These are phyloP conservation scores for Bryconaethiops microstoma DNA, from an alignment of 2,797 vertebrate genomes.

Conservation along the genomic window DNA sequence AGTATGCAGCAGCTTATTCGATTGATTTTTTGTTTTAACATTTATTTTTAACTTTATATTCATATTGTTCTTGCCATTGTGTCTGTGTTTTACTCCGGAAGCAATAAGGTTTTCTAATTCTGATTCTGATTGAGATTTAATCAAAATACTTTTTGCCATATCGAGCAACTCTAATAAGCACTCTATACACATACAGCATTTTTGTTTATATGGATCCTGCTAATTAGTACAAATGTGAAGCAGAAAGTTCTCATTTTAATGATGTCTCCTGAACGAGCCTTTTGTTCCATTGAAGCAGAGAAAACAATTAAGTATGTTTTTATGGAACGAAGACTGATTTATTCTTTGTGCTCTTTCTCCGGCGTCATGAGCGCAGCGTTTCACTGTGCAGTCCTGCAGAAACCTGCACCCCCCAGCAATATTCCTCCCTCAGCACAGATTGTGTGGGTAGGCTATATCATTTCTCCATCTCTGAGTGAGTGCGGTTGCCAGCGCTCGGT, in stretches of 20 bases:
- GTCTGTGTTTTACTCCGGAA: too few species aligned
- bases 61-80: too few species aligned
- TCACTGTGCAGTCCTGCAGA: conserved; percentile 23
- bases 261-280: not conserved
- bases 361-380: conserved; percentile 28
- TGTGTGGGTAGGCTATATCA: conserved; percentile 59
- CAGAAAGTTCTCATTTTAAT: not conserved
- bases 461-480: conserved; percentile 56
- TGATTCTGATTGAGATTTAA: too few species aligned
- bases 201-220: too few species aligned
- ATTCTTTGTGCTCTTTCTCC: not conserved
- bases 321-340: conserved; percentile 30
- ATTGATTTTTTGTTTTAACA: too few species aligned
- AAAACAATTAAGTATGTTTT: conserved; percentile 28
- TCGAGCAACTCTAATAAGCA: too few species aligned
- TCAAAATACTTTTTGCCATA: too few species aligned
- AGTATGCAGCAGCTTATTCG: too few species aligned
- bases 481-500: conserved; percentile 41
- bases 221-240: too few species aligned
- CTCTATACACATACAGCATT: too few species aligned
- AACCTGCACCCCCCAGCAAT: conserved; percentile 41
- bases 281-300: not conserved
- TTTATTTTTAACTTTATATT: too few species aligned
- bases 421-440: conserved; percentile 49
- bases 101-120: too few species aligned